Base-by-base conservation (phyloP, 2,113 vertebrate species). In the Electrona antarctica region DNA sequence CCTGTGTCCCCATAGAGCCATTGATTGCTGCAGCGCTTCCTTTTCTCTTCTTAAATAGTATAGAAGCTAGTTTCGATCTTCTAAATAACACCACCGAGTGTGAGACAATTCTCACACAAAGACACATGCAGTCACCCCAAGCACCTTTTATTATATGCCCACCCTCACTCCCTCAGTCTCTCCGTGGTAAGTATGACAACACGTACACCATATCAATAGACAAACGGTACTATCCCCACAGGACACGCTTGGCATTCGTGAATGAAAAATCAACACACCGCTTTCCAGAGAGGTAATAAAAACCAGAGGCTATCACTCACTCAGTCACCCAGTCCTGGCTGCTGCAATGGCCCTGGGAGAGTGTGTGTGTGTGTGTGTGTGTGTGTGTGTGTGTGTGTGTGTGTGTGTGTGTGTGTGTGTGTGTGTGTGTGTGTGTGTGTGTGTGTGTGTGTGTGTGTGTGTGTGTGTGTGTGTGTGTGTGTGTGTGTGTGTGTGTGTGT, bases 151-250 rank as follows among this genome's bases (percentile, higher is more conserved):
- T 60, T 67, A 21, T 21, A 21, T 10, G 1, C 6, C 64, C 63
- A 3, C n/a, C 6, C 64, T 66, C n/a, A 33, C n/a, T 58, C 41
- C 13, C 41, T 21, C 21, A 21, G 12, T 28, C 11, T 10, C 1
- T 7, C 7, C 14, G 14, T 4, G 74, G 79, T 90, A 79, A 85
- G 80, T 84, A 81, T 67, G 4, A 15, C 60, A 3, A 8, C 60
- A 49, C 58, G 45, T 50, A 15, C 41, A 7, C 15, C 7, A 15
- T 15, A 15, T 13, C 4, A 21, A 6, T 3, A 64, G 5, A 66
- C 62, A 54, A 57, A 69, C 13, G 9, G 46, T 14, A 41, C 3
- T 41, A 6, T 67, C 79, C 65, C 8, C 12, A 63, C 55, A 67
- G 70, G 62, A 49, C 76, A 70, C 56, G 57, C 67, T 61, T 51